Base-by-base conservation (phyloP, 2,888 invertebrate species). In the Cerastis leucographa region DNA sequence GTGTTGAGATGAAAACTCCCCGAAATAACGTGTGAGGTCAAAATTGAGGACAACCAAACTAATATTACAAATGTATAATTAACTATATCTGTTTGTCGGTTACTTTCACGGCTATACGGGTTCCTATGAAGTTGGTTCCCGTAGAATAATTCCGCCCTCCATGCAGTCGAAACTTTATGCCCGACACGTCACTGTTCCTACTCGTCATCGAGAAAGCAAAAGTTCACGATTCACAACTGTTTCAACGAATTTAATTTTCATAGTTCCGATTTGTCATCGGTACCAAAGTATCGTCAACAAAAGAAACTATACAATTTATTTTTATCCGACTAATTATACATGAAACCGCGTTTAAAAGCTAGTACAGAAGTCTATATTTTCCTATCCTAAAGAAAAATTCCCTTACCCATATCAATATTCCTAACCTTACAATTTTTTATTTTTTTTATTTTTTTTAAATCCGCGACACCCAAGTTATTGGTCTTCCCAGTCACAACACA, bases 401-500 rank as follows among this genome's bases (percentile, higher is more conserved):
- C 7, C 25, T 70, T 70, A 3, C 17, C 17, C 3, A 25, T 56
- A 56, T n/a, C n/a, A 35, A 65, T 78, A 59, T 77, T 25, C 54
- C 54, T 67, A 29, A 40, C 42, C 40, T 66, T n/a, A n/a, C n/a
- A n/a, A n/a, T n/a, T n/a, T n/a, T n/a, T n/a, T n/a, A n/a, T n/a
- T n/a, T n/a, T n/a, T n/a, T n/a, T n/a, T n/a, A n/a, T n/a, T n/a
- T n/a, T n/a, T n/a, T n/a, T n/a, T n/a, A 70, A 54, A 71, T 83
- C 80, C 81, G 35, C 70, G 67, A 76, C 73, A 76, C 35, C 54
- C n/a, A 6, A 46, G 19, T 44, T 40, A 79, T 68, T 76, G 67
- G 73, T 73, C 76, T 25, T 29, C 42, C n/a, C 46, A 72, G 66
- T 54, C 56, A 69, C 61, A 70, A 77, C 22, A 68, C 42, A 44